A percentile compares a stretch with the other conserved stretches of the same genome.
Evolutionary conservation across 2,888 invertebrate genomes (phyloP).

Genomic region (Steinernema scapterisci): DNA sequence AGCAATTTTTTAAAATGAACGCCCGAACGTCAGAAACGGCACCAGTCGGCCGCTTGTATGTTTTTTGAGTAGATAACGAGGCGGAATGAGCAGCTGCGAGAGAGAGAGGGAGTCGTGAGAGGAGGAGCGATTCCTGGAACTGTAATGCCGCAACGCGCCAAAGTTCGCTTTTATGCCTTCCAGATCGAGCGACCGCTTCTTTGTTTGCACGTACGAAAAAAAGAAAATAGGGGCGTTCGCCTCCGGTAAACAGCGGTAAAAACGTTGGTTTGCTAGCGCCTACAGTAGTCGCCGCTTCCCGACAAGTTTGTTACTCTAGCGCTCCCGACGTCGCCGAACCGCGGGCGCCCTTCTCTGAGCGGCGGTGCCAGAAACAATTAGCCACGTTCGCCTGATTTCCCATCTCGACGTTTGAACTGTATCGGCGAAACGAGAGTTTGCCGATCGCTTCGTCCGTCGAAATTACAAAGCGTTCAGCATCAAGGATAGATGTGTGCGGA

Average conservation of each 20-base stretch:
- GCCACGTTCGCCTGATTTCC: background rate
- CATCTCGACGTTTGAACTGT: conserved; percentile 11
- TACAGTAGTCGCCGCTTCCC: background rate
- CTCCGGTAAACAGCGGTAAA: conserved; percentile 9
- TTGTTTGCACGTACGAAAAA: conserved; percentile 27
- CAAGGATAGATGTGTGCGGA: conserved; percentile 10
- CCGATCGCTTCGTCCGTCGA: background rate
- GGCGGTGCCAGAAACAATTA: conserved; percentile 1
- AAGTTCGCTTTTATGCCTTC: conserved; percentile 16
- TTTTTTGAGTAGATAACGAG: conserved; percentile 17
- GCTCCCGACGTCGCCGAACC: background rate
- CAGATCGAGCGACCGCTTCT: conserved; percentile 11
- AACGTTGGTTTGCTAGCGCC: background rate
- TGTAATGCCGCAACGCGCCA: conserved; percentile 14
- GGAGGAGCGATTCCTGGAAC: background rate
- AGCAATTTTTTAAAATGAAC: conserved; percentile 25
- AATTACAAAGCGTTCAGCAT: conserved; percentile 25
- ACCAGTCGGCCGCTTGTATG: background rate
- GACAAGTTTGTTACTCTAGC: background rate
- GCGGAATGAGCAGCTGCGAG: background rate
- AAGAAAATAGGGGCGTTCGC: conserved; percentile 19
- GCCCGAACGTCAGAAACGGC: background rate
- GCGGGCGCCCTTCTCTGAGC: background rate
- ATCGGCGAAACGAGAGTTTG: conserved; percentile 6
- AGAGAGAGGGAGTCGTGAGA: background rate